phyloP scores from a whole-genome alignment of 2,888 invertebrate genomes.

The Napeogenes inachia region DNA sequence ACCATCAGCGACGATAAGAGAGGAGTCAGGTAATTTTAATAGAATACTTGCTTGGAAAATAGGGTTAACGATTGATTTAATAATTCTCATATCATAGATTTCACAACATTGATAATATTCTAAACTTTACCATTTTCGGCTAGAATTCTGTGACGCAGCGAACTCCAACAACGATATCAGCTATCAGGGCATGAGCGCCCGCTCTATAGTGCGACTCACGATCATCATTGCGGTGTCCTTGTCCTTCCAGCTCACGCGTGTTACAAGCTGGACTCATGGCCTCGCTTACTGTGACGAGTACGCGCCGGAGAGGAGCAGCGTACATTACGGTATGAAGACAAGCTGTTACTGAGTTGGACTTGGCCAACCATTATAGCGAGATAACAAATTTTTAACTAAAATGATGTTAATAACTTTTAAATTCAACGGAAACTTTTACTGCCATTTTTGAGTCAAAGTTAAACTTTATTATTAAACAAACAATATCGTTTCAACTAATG shows the following conservation, averaged over 20 bases:
- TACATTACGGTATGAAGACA: conserved; percentile 28
- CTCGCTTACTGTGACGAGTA: conserved; percentile 30
- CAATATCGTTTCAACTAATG: neutral
- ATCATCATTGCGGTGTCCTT: conserved; percentile 19
- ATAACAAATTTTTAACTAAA: too few species aligned
- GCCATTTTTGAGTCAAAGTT: too few species aligned
- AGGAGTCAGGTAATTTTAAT: conserved; percentile 22
- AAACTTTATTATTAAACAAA: neutral
- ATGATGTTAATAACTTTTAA: too few species aligned
- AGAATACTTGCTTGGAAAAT: neutral
- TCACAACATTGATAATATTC: neutral
- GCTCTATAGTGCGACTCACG: conserved; percentile 15
- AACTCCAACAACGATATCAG: conserved; percentile 13
- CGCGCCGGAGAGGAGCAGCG: conserved; percentile 23
- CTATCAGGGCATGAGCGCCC: conserved; percentile 1
- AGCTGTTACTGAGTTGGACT: too few species aligned
- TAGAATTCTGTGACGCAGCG: conserved; percentile 29
- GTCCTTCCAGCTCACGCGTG: conserved; percentile 20
- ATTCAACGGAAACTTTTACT: too few species aligned
- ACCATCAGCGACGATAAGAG: conserved; percentile 12
- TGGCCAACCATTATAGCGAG: too few species aligned
- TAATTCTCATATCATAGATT: neutral
- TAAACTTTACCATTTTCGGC: neutral
- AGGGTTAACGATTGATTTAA: neutral
- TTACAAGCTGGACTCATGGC: conserved; percentile 29